These are phyloP conservation scores for Chaetorhynchus papuensis DNA, from an alignment of 2,113 vertebrate genomes.

Conservation along the genomic window DNA sequence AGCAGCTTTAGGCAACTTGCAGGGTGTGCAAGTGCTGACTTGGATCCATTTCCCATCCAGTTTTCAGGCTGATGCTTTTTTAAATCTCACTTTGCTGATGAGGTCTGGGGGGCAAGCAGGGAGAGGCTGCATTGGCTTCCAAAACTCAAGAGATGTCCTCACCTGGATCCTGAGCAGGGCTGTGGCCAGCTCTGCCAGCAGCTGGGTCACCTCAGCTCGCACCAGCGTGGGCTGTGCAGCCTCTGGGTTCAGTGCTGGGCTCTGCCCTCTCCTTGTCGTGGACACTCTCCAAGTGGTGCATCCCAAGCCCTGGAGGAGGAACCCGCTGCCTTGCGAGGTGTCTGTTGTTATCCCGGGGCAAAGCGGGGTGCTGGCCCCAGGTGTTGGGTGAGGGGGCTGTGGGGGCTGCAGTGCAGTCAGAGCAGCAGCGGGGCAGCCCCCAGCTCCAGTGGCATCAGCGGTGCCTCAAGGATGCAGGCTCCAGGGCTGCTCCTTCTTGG, in stretches of 20 bases:
- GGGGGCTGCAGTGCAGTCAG: background rate
- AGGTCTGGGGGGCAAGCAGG: background rate
- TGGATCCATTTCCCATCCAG: background rate
- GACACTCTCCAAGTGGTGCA: background rate
- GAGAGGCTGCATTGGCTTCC: background rate
- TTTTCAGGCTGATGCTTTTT: slow-evolving; percentile 44
- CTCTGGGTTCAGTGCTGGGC: background rate
- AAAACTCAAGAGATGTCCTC: background rate
- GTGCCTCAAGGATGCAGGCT: background rate
- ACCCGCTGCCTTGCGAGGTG: accelerated
- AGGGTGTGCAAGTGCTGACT: background rate
- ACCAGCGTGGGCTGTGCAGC: background rate
- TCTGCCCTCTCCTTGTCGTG: background rate
- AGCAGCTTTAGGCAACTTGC: background rate
- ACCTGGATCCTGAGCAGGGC: background rate
- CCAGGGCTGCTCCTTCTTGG: background rate
- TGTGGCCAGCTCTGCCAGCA: background rate
- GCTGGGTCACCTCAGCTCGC: accelerated
- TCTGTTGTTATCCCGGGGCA: accelerated
- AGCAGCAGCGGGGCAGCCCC: background rate
- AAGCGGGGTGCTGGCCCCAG: accelerated
- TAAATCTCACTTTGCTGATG: background rate
- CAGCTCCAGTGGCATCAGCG: accelerated
- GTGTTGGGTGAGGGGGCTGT: accelerated
- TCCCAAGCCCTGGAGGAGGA: background rate